These are phyloP conservation scores for Benitochromis conjunctus DNA, from an alignment of 2,113 vertebrate species.

Conservation along the genomic window DNA sequence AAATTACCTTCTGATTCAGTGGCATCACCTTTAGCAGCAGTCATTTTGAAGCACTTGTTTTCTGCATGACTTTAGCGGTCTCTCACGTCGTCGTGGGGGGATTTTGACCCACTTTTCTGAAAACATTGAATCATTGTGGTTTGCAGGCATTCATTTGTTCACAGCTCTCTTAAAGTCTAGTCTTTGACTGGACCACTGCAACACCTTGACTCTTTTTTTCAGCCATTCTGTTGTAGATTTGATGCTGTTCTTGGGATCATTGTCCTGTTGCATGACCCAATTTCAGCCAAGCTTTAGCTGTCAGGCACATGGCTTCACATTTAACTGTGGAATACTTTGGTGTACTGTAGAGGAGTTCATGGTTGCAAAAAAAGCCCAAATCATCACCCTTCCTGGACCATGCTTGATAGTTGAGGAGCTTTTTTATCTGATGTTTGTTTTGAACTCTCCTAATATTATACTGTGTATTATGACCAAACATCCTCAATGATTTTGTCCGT, in stretches of 20 bases:
- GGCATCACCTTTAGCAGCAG: neutral
- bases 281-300: neutral
- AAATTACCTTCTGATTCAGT: neutral
- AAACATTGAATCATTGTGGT: neutral
- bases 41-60: neutral
- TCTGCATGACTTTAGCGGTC: neutral
- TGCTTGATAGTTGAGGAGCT: no score
- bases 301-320: neutral
- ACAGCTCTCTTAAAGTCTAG: neutral
- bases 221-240: neutral
- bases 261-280: no score
- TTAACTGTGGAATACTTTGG: fast-evolving
- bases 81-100: neutral
- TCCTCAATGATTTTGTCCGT: neutral
- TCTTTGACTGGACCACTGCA: neutral
- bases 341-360: neutral
- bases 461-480: neutral
- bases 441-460: no score
- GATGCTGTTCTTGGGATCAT: neutral
- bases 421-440: no score
- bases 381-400: no score
- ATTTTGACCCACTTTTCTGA: neutral
- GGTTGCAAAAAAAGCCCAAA: neutral
- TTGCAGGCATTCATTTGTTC: fast-evolving
- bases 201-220: neutral